Evolutionary conservation across 2,888 invertebrate species (phyloP).

Genomic region (Drosophila lutescens): DNA sequence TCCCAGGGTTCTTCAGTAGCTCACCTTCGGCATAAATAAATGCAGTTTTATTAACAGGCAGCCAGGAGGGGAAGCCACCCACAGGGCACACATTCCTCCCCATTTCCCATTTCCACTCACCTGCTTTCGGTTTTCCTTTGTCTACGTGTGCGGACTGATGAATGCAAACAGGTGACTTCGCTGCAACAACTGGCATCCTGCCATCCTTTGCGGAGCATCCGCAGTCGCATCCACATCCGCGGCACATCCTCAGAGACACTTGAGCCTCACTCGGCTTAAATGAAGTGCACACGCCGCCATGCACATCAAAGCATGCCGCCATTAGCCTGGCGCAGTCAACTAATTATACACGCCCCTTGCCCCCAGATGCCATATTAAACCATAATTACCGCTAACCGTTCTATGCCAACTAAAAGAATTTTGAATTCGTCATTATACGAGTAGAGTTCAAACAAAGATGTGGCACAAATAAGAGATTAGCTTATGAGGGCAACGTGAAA

Average conservation of each 20-base stretch:
- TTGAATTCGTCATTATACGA: conserved; percentile 15
- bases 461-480: conserved; percentile 6
- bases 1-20: neutral
- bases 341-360: conserved; percentile 71
- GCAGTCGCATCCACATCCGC: conserved; percentile 34
- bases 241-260: conserved; percentile 74
- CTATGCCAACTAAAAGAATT: conserved; percentile 45
- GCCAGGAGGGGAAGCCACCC: conserved; percentile 46
- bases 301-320: conserved; percentile 73
- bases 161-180: conserved; percentile 71
- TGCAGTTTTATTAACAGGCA: conserved; percentile 70
- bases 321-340: conserved; percentile 46
- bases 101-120: conserved; percentile 14
- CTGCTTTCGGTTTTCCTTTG: conserved; percentile 34
- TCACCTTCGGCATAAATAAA: conserved; percentile 49
- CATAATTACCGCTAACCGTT: conserved; percentile 69
- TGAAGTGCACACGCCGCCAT: conserved; percentile 75
- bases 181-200: conserved; percentile 28
- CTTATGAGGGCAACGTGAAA: neutral
- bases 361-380: conserved; percentile 33
- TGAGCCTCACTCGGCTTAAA: conserved; percentile 75
- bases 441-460: conserved; percentile 17
- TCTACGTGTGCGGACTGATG: conserved; percentile 55
- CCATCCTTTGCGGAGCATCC: conserved; percentile 15
- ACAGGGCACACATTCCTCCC: neutral